phyloP scores from a whole-genome alignment of 2,113 vertebrate genomes.

The Ariopsis seemanni region DNA sequence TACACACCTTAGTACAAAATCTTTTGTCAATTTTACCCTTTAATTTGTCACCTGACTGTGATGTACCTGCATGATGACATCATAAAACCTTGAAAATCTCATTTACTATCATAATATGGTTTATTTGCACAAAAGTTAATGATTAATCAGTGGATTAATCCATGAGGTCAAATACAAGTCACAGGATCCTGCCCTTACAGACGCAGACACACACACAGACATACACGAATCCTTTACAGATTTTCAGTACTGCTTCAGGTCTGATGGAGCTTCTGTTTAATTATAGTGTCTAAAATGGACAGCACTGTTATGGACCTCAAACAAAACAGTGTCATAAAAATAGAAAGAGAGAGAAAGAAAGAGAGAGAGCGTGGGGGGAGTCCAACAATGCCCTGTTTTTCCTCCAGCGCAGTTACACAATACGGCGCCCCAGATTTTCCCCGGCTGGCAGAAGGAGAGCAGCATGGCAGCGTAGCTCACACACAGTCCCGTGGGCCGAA shows the following conservation, averaged over 20 bases:
- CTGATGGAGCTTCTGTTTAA: constrained; percentile 4
- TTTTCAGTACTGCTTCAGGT: background rate
- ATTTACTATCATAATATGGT: background rate
- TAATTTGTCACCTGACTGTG: background rate
- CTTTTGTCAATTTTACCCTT: background rate
- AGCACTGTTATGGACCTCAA: constrained; percentile 11
- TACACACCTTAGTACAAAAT: background rate
- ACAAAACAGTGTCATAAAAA: constrained; percentile 20
- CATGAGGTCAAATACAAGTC: constrained; percentile 6
- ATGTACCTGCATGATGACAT: background rate
- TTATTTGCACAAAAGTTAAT: background rate
- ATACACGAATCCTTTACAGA: background rate
- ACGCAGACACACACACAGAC: background rate
- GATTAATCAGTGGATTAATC: background rate
- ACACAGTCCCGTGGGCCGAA: constrained; percentile 16
- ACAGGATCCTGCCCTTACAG: background rate
- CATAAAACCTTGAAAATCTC: background rate
- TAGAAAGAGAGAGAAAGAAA: constrained; percentile 8
- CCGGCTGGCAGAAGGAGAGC: constrained; percentile 36
- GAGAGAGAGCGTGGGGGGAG: background rate
- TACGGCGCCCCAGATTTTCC: constrained; percentile 55
- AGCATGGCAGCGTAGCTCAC: constrained; percentile 22
- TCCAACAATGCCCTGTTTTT: constrained; percentile 54
- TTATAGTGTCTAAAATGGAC: background rate
- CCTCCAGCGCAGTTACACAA: constrained; percentile 56